These are phyloP conservation scores for Darevskia nairensis DNA, from an alignment of 2,797 vertebrate species.

Conservation along the genomic window DNA sequence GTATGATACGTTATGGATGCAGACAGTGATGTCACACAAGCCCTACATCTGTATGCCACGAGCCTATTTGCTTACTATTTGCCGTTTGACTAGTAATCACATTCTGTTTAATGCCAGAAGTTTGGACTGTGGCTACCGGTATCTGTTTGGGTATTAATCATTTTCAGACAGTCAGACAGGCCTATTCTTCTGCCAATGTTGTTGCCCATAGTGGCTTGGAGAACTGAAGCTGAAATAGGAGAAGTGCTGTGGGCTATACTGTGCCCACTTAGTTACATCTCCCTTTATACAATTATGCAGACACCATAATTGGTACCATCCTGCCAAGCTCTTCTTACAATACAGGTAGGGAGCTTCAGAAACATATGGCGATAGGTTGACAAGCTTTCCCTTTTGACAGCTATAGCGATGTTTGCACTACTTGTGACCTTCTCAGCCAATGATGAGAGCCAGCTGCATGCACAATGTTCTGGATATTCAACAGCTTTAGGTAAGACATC, in stretches of 20 bases:
- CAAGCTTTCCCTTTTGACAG: not conserved
- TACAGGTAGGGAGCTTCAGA: not conserved
- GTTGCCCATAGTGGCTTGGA: not conserved
- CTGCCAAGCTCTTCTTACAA: not conserved
- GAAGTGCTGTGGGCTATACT: not conserved
- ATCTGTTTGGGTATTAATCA: not conserved
- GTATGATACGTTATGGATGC: not conserved
- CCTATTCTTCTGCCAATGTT: not conserved
- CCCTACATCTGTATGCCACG: not conserved
- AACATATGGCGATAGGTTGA: not conserved
- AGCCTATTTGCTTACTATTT: not conserved
- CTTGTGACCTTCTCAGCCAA: not conserved
- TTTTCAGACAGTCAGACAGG: not conserved
- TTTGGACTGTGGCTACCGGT: not conserved
- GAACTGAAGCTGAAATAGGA: not conserved
- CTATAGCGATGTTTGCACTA: not conserved
- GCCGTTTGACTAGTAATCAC: not conserved
- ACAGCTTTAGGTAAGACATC: not conserved
- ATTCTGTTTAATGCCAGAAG: not conserved
- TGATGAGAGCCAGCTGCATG: not conserved
- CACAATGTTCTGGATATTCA: not conserved
- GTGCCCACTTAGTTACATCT: not conserved
- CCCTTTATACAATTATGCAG: not conserved
- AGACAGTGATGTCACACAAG: not conserved
- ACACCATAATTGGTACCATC: not conserved